Evolutionary conservation across 2,888 invertebrate genomes (phyloP), one percentile per base, ranked within the genome.

Genomic region (Cremastinae sp.): DNA sequence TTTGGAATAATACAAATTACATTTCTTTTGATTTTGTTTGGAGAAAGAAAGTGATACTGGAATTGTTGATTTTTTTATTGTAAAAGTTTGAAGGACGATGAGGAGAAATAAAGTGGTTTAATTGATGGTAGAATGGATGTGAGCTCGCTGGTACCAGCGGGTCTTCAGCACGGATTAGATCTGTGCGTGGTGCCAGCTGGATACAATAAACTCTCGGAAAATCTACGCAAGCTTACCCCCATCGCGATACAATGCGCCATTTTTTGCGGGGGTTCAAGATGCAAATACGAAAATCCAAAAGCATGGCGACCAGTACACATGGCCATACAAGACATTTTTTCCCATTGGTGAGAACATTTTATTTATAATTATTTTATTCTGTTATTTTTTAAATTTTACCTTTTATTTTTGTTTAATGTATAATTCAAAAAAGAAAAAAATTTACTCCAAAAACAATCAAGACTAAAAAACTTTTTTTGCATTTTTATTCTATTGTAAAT

Each of bases 211-310:
- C 76, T 91, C 28, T 91, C 91, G 0, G 91, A 91, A 81, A 90
- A 89, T 80, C 87, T 94, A 41, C 91, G 94, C 41, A 91, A 92
- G 61, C 90, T 91, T 76, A 92, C 96, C 0, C 95, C 96, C 0
- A 91, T 93, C 0, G 93, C 93, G 7, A 91, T 95, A 71, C 94
- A 95, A 86, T 96, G 96, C 86, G 94, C 94, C 41, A 91, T 96
- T 81, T 96, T 96, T 90, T 97, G 96, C 89, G 96, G 96, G 0
- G 97, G 97, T 0, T 90, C 93, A 41, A 92, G 94, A 74, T 97
- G 97, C 90, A 95, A 94, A 87, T 97, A 96, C 90, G 96, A 96
- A 87, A 92, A 91, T 80, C 92, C 93, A 0, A 92, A 93, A 69
- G 92, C 92, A 71, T 93, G 93, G 92, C 90, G 91, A 79, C 90